Percentiles rank a stretch among this genome's conserved stretches.
Conservation (phyloP, 2,113 vertebrate genomes). For the Pica pica region DNA sequence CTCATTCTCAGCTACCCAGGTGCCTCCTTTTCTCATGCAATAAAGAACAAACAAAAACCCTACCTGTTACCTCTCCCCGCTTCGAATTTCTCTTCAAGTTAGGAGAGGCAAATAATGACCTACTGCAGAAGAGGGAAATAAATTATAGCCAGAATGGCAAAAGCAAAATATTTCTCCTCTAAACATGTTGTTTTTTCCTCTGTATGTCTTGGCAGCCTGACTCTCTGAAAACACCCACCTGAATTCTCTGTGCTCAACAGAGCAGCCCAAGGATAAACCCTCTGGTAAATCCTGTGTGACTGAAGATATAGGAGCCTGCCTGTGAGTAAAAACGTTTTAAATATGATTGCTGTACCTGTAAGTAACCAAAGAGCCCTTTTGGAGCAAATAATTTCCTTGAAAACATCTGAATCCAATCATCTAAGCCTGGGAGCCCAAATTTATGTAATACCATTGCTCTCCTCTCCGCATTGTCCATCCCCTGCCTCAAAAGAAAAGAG, state of each 20-base stretch:
- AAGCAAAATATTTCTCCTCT: slow-evolving; percentile 30
- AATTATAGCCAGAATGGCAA: background rate
- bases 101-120: background rate
- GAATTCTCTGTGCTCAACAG: slow-evolving; percentile 1
- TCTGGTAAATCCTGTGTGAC: slow-evolving; percentile 21
- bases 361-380: slow-evolving; percentile 34
- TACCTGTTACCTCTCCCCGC: background rate
- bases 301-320: slow-evolving; percentile 2
- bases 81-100: background rate
- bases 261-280: slow-evolving; percentile 14
- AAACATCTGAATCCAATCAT: slow-evolving; percentile 51
- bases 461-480: background rate
- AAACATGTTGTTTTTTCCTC: background rate
- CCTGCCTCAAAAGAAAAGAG: slow-evolving; percentile 24
- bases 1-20: background rate
- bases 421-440: background rate
- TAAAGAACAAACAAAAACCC: background rate
- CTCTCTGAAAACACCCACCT: background rate
- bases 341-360: slow-evolving; percentile 41
- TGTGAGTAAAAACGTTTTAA: slow-evolving; percentile 58
- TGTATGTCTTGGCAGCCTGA: slow-evolving; percentile 43
- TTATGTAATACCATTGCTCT: background rate
- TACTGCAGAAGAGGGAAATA: background rate
- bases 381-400: slow-evolving; percentile 31
- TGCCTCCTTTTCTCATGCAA: background rate